Conservation (phyloP, 2,888 invertebrate genomes). For the Lathronympha strigana region DNA sequence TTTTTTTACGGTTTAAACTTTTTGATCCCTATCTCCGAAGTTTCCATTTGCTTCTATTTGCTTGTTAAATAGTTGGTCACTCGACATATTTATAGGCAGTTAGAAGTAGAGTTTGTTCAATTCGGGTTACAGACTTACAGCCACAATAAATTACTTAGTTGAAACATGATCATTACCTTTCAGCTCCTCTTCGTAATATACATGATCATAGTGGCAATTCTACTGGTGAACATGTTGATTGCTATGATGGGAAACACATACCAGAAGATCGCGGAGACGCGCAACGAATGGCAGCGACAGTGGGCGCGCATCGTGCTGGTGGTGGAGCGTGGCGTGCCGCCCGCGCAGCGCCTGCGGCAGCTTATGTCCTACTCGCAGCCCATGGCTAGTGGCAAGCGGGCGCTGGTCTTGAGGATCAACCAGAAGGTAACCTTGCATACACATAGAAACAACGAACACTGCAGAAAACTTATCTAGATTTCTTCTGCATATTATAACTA, state of each 20-base stretch:
- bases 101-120: too few relatives aligned
- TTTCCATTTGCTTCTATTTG: too few relatives aligned
- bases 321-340: conserved; percentile 98
- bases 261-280: conserved; percentile 97
- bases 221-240: conserved; percentile 98
- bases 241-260: conserved; percentile 99
- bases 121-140: too few relatives aligned
- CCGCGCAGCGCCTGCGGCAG: conserved; percentile 92
- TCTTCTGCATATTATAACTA: too few relatives aligned
- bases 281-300: conserved; percentile 99
- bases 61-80: too few relatives aligned
- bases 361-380: conserved; percentile 97
- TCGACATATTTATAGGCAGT: too few relatives aligned
- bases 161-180: conserved; percentile 85
- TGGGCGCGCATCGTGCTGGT: conserved; percentile 99
- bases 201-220: conserved; percentile 97
- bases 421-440: conserved; percentile 94
- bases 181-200: conserved; percentile 97
- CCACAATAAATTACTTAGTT: too few relatives aligned
- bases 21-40: too few relatives aligned
- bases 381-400: conserved; percentile 94
- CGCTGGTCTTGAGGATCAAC: conserved; percentile 93
- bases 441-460: too few relatives aligned
- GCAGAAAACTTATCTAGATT: too few relatives aligned
- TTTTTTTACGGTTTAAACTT: too few relatives aligned